Conservation (phyloP, 1,140 invertebrate species). For the Brachionus rubens region DNA sequence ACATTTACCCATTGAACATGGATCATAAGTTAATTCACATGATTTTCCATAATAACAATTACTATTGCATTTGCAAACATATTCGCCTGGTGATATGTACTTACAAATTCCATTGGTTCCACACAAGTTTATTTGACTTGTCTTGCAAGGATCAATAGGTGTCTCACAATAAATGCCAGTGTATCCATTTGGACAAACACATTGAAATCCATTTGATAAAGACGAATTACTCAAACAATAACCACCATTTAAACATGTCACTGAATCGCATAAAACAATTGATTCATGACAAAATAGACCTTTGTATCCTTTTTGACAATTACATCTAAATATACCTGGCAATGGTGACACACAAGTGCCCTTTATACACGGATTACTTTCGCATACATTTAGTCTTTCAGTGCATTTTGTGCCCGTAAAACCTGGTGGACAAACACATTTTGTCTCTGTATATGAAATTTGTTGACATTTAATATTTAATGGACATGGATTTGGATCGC, state of each 20-base stretch:
- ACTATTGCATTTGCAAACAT: slow-evolving; percentile 1
- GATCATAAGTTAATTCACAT: slow-evolving; percentile 40
- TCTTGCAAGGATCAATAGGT: slow-evolving; percentile 55
- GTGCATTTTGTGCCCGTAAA: slow-evolving; percentile 67
- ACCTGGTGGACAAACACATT: slow-evolving; percentile 78
- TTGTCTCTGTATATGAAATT: slow-evolving; percentile 66
- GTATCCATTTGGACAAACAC: slow-evolving; percentile 49
- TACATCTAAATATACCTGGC: slow-evolving; percentile 66
- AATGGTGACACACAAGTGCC: slow-evolving; percentile 17
- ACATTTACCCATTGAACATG: background rate
- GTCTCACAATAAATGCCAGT: slow-evolving; percentile 40
- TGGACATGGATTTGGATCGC: slow-evolving; percentile 10
- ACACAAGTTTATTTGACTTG: background rate
- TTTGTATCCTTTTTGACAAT: slow-evolving; percentile 19
- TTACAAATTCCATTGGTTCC: slow-evolving; percentile 7
- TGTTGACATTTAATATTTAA: background rate
- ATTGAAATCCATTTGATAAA: slow-evolving; percentile 49
- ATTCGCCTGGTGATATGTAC: slow-evolving; percentile 18
- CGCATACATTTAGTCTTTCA: slow-evolving; percentile 27
- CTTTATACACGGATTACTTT: slow-evolving; percentile 71
- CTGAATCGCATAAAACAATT: slow-evolving; percentile 24
- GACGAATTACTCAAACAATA: slow-evolving; percentile 48
- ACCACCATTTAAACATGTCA: slow-evolving; percentile 47
- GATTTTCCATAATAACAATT: slow-evolving; percentile 46
- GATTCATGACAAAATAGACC: background rate